These are phyloP conservation scores for Sterrhoptilus dennistouni DNA, from an alignment of 2,113 vertebrate species.

Conservation along the genomic window DNA sequence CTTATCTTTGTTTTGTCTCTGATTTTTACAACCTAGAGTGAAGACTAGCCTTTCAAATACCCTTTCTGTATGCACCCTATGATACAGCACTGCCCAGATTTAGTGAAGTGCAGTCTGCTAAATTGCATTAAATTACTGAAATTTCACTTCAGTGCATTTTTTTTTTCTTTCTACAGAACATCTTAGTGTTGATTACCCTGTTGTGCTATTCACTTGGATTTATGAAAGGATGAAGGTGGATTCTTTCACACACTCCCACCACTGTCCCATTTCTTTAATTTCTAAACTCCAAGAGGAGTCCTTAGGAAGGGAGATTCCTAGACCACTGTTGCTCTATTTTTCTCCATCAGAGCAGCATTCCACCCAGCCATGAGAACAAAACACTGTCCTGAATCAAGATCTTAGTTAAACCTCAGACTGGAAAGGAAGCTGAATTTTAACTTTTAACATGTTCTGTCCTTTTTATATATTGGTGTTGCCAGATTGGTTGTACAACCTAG, in stretches of 20 bases:
- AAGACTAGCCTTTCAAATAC: slow-evolving; percentile 9
- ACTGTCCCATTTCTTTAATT: neutral
- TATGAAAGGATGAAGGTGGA: neutral
- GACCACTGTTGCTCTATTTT: neutral
- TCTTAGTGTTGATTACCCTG: neutral
- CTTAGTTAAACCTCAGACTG: neutral
- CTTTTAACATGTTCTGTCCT: neutral
- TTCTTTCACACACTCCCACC: neutral
- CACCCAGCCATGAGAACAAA: neutral
- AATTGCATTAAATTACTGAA: neutral
- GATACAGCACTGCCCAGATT: neutral
- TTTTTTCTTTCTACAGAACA: neutral
- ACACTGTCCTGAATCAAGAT: neutral
- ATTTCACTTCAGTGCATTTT: neutral
- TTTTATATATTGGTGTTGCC: neutral
- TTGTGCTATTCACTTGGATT: neutral
- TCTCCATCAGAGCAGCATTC: neutral
- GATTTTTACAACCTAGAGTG: neutral
- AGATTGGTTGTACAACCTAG: neutral
- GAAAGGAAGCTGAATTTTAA: neutral
- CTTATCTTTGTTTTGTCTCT: slow-evolving; percentile 2
- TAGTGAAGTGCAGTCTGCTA: neutral
- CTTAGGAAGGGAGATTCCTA: neutral
- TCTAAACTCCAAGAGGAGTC: neutral
- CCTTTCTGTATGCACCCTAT: neutral